These are phyloP conservation scores for Hoplostethus mediterraneus DNA, from an alignment of 2,797 vertebrate species.

Conservation along the genomic window DNA sequence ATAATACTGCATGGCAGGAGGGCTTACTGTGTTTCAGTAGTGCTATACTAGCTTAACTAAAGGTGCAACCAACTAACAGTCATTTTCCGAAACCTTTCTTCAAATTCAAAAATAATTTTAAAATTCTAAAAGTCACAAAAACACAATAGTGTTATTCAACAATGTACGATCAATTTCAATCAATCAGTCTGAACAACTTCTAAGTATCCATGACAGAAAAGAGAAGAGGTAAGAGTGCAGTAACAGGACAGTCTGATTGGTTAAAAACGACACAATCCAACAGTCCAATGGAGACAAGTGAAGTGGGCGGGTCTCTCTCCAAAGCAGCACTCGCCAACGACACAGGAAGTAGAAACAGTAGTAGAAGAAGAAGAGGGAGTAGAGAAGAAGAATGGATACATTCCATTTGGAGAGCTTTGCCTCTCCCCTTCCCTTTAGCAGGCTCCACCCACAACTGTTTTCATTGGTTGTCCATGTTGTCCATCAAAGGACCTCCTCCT, in stretches of 20 bases:
- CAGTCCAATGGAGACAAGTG: conserved; percentile 19
- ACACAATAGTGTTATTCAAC: conserved; percentile 54
- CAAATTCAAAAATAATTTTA: conserved; percentile 33
- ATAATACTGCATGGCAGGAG: background rate
- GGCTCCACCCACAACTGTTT: conserved; percentile 45
- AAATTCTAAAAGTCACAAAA: conserved; percentile 58
- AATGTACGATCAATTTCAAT: conserved; percentile 25
- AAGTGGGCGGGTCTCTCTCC: conserved; percentile 25
- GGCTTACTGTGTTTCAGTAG: conserved; percentile 19
- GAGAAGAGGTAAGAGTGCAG: conserved; percentile 32
- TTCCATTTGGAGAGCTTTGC: conserved; percentile 80
- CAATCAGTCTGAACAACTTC: conserved; percentile 12
- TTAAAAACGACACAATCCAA: conserved; percentile 31
- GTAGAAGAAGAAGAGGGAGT: conserved; percentile 27
- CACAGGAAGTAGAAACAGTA: conserved; percentile 40
- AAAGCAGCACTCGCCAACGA: conserved; percentile 16
- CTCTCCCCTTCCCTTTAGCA: conserved; percentile 43
- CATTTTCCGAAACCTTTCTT: conserved; percentile 43
- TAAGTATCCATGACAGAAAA: conserved; percentile 43
- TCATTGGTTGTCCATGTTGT: conserved; percentile 32
- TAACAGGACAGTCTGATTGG: conserved; percentile 21
- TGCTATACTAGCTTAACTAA: conserved; percentile 24
- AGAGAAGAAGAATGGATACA: conserved; percentile 74
- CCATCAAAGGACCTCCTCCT: conserved; percentile 55
- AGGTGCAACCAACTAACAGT: conserved; percentile 71